These are phyloP conservation scores for Cryptophagus acutangulus DNA, from an alignment of 2,888 invertebrate species.

Conservation along the genomic window DNA sequence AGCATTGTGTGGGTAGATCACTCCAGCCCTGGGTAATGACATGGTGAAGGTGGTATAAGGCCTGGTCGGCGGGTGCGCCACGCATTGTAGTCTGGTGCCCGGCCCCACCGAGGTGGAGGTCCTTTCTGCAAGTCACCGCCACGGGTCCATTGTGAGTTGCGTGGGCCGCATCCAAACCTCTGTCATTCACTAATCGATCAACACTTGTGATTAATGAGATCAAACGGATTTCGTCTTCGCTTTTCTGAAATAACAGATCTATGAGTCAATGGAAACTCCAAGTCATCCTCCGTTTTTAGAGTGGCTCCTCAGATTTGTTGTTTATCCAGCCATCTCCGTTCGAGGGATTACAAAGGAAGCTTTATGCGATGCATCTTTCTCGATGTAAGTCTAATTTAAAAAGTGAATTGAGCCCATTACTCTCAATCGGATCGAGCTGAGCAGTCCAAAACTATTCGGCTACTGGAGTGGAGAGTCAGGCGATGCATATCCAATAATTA, in stretches of 20 bases:
- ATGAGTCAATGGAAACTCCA: neutral
- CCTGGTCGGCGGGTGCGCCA: slow-evolving; percentile 27
- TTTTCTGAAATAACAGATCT: slow-evolving; percentile 27
- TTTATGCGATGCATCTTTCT: too few relatives aligned
- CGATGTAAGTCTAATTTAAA: too few relatives aligned
- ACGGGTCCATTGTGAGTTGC: slow-evolving; percentile 14
- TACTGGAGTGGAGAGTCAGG: too few relatives aligned
- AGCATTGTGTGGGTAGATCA: slow-evolving; percentile 14
- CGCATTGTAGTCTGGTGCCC: slow-evolving; percentile 30
- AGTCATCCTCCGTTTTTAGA: neutral
- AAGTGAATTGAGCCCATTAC: too few relatives aligned
- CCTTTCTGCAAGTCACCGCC: slow-evolving; percentile 30
- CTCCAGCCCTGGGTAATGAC: slow-evolving; percentile 19
- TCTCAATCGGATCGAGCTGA: too few relatives aligned
- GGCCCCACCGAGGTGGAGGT: slow-evolving; percentile 16
- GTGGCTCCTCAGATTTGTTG: slow-evolving; percentile 1
- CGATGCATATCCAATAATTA: slow-evolving; percentile 17
- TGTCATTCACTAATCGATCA: slow-evolving; percentile 36
- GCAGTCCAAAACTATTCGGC: too few relatives aligned
- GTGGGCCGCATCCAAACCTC: slow-evolving; percentile 26
- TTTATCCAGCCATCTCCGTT: neutral
- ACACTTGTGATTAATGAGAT: slow-evolving; percentile 22
- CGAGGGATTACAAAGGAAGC: neutral
- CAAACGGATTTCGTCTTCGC: slow-evolving; percentile 18
- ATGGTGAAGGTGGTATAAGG: slow-evolving; percentile 20